These are phyloP conservation scores for Tinamus major DNA, from an alignment of 2,797 vertebrate species.

Conservation along the genomic window DNA sequence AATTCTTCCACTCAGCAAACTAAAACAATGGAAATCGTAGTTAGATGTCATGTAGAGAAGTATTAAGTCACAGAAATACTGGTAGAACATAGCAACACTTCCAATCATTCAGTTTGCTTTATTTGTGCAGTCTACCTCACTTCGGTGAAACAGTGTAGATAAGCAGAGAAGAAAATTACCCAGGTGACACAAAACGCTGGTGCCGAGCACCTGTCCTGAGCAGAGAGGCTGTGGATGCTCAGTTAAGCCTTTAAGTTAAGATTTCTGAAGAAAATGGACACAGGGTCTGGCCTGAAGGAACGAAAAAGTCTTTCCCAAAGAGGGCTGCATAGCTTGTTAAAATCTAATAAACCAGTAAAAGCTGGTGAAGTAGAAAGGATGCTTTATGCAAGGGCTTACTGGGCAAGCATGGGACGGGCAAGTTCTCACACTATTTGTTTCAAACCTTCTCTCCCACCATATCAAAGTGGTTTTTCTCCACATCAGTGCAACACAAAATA, in stretches of 20 bases:
- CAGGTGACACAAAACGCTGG: background rate
- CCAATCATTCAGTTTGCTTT: background rate
- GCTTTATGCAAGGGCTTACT: background rate
- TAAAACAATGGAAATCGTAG: conserved; percentile 75
- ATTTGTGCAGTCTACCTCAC: background rate
- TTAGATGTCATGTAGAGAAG: background rate
- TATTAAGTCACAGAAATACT: background rate
- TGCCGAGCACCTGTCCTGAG: background rate
- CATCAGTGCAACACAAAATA: background rate
- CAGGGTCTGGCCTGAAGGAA: background rate
- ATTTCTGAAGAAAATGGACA: background rate
- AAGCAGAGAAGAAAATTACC: background rate
- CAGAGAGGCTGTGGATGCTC: background rate
- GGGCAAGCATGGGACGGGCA: background rate
- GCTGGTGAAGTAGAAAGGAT: background rate
- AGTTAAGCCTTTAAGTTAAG: background rate
- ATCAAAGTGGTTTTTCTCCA: background rate
- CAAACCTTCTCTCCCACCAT: background rate
- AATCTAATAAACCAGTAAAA: background rate
- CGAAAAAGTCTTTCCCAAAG: background rate
- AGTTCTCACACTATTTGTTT: background rate
- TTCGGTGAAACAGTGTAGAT: background rate
- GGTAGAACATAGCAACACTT: background rate
- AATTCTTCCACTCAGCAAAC: conserved; percentile 98
- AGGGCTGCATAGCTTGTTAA: background rate